Conservation (phyloP, 2,888 invertebrate species). For the Aporophyla lueneburgensis region DNA sequence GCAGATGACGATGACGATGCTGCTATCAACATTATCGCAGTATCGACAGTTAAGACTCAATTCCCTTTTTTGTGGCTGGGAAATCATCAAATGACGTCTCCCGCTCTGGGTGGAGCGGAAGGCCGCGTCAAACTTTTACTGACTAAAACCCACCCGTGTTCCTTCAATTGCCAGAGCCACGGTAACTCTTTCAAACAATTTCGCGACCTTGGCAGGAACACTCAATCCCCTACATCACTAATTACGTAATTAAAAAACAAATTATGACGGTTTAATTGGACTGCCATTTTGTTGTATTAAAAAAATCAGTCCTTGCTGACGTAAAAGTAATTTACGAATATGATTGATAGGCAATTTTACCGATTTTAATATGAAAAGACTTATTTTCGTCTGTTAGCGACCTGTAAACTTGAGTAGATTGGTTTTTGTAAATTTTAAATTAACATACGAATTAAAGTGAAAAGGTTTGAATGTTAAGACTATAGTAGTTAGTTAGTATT, state of each 20-base stretch:
- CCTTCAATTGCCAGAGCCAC: too few species aligned
- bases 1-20: too few species aligned
- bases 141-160: too few species aligned
- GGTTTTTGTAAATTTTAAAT: slow-evolving; percentile 8
- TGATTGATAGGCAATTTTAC: slow-evolving; percentile 39
- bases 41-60: neutral
- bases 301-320: slow-evolving; percentile 30
- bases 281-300: neutral
- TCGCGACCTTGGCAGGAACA: too few species aligned
- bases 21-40: too few species aligned
- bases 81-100: too few species aligned
- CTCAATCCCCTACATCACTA: neutral
- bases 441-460: neutral
- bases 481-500: too few species aligned
- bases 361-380: slow-evolving; percentile 19
- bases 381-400: neutral
- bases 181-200: too few species aligned
- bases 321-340: slow-evolving; percentile 42
- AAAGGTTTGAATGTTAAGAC: neutral
- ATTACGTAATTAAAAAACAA: neutral
- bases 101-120: too few species aligned
- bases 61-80: neutral
- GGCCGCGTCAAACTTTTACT: too few species aligned
- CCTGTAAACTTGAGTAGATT: neutral
- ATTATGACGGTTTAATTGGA: slow-evolving; percentile 11